Percentiles rank a stretch among this genome's conserved stretches.
Evolutionary conservation across 2,797 vertebrate species (phyloP).

Genomic region (Gymnocypris eckloni): DNA sequence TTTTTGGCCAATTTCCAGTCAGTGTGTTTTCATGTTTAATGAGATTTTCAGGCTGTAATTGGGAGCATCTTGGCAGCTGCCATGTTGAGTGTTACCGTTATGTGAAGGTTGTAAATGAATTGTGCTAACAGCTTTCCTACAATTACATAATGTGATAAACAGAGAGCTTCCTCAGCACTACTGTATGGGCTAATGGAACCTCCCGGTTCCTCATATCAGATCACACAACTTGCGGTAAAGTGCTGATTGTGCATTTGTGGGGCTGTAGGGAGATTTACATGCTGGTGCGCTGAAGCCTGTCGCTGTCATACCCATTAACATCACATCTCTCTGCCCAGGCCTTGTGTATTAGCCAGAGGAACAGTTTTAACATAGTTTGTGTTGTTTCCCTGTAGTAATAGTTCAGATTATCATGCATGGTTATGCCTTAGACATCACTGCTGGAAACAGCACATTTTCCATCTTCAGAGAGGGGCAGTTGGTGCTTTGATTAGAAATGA

Average conservation of each 20-base stretch:
- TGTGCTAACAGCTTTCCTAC: conserved; percentile 33
- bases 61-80: neutral
- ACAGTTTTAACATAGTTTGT: neutral
- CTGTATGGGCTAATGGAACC: conserved; percentile 15
- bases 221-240: neutral
- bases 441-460: neutral
- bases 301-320: conserved; percentile 10
- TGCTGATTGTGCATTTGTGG: conserved; percentile 24
- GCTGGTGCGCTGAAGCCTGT: conserved; percentile 24
- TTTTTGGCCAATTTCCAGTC: neutral
- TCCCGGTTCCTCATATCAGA: conserved; percentile 5
- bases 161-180: conserved; percentile 30
- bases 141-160: conserved; percentile 43
- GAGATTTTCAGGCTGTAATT: neutral
- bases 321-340: conserved; percentile 26
- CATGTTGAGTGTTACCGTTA: neutral
- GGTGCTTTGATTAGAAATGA: neutral
- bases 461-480: neutral
- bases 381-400: conserved; percentile 1
- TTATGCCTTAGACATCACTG: conserved; percentile 11
- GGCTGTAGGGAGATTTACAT: conserved; percentile 17
- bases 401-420: conserved; percentile 17
- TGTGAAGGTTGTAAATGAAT: conserved; percentile 11
- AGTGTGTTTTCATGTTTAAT: neutral
- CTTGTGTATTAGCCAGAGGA: conserved; percentile 10